phyloP scores from a whole-genome alignment of 2,888 invertebrate genomes.

The Anthophora plumipes region DNA sequence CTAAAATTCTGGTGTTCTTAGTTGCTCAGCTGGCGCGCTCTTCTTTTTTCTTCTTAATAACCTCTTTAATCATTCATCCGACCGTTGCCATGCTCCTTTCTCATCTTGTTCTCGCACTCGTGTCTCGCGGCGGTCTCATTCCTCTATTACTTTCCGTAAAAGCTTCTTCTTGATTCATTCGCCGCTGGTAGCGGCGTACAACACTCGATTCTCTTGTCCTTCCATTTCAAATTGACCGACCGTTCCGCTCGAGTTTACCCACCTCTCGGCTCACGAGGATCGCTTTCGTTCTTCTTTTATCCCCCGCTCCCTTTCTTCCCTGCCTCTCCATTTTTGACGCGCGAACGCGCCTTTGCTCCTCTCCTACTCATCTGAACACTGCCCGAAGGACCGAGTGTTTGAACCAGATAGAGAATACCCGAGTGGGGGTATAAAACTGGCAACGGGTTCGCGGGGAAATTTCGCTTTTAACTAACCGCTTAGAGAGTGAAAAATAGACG shows the following conservation, averaged over 20 bases:
- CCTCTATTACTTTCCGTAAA: conserved; percentile 24
- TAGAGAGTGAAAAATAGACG: not conserved
- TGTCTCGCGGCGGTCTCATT: conserved; percentile 7
- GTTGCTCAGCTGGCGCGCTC: not conserved
- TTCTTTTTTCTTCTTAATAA: conserved; percentile 27
- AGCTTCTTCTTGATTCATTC: conserved; percentile 11
- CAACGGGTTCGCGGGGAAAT: not conserved
- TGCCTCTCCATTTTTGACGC: not conserved
- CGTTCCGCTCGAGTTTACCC: conserved; percentile 17
- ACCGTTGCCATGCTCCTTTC: not conserved
- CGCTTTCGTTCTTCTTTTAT: not conserved
- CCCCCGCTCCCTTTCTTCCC: not conserved
- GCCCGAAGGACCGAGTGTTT: not conserved
- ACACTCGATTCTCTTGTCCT: conserved; percentile 8
- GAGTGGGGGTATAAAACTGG: not conserved
- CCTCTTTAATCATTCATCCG: conserved; percentile 37
- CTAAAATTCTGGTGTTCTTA: not conserved
- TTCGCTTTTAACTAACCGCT: not conserved
- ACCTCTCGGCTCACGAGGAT: not conserved
- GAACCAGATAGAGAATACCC: not conserved
- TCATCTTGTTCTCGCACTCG: conserved; percentile 6
- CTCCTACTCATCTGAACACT: not conserved
- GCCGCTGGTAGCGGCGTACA: not conserved
- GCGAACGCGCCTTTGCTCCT: conserved; percentile 5
- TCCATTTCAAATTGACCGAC: conserved; percentile 34